Evolutionary conservation across 1,140 invertebrate genomes (phyloP).

Genomic region (Plodia interpunctella): DNA sequence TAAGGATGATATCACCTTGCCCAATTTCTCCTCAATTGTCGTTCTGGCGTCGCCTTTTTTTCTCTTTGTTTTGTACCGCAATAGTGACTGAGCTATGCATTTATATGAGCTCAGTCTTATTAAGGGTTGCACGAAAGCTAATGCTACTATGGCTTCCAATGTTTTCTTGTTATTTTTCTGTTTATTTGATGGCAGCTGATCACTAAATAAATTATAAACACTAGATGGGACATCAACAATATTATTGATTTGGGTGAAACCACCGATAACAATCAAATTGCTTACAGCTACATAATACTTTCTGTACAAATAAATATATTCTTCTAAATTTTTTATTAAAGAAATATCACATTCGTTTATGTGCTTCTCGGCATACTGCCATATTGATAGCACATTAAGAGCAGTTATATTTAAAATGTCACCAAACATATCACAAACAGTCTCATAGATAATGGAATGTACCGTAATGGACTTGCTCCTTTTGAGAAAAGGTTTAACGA

Average conservation of each 20-base stretch:
- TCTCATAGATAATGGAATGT: conserved; percentile 80
- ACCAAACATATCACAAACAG: conserved; percentile 81
- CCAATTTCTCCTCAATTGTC: conserved; percentile 62
- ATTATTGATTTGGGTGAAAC: conserved; percentile 82
- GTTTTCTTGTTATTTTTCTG: conserved; percentile 78
- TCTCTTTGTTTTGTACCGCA: conserved; percentile 60
- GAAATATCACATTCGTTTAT: conserved; percentile 81
- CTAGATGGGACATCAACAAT: conserved; percentile 79
- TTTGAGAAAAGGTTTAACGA: conserved; percentile 81
- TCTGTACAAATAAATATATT: conserved; percentile 84
- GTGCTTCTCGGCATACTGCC: conserved; percentile 81
- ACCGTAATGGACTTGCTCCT: conserved; percentile 75
- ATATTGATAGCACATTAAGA: conserved; percentile 81
- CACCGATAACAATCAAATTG: conserved; percentile 85
- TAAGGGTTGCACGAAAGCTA: conserved; percentile 79
- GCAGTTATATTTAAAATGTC: conserved; percentile 84
- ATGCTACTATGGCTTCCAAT: conserved; percentile 77
- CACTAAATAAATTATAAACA: conserved; percentile 79
- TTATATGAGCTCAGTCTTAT: conserved; percentile 79
- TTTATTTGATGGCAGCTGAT: conserved; percentile 75
- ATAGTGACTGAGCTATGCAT: conserved; percentile 70
- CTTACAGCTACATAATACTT: conserved; percentile 85
- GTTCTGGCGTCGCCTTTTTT: conserved; percentile 55
- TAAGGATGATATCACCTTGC: conserved; percentile 78
- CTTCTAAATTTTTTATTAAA: conserved; percentile 83